These are phyloP conservation scores for Cheilosia urbana DNA, from an alignment of 2,888 invertebrate genomes.

Conservation along the genomic window DNA sequence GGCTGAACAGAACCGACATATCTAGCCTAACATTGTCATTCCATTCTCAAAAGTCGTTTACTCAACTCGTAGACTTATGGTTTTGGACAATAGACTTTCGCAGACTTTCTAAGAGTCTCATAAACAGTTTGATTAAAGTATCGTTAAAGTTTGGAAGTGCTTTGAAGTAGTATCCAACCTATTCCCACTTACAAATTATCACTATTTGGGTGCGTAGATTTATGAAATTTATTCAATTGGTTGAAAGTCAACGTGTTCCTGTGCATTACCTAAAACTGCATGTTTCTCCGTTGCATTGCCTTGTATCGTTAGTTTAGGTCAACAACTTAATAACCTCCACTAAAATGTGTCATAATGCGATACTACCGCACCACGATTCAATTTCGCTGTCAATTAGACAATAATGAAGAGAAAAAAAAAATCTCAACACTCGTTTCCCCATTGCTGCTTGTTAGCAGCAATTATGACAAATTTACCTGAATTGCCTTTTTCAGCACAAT, in stretches of 20 bases:
- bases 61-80: too few species aligned
- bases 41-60: too few species aligned
- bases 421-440: background rate
- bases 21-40: too few species aligned
- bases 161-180: too few species aligned
- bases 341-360: background rate
- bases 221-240: too few species aligned
- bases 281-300: background rate
- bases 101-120: too few species aligned
- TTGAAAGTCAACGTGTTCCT: background rate
- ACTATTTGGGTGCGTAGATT: too few species aligned
- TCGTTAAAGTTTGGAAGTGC: too few species aligned
- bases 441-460: constrained; percentile 34
- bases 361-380: background rate
- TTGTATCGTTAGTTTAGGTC: background rate
- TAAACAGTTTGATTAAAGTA: too few species aligned
- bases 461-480: constrained; percentile 56
- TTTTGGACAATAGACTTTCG: too few species aligned
- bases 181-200: too few species aligned
- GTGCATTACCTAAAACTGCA: background rate
- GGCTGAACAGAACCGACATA: too few species aligned
- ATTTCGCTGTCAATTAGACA: background rate
- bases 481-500: constrained; percentile 28
- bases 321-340: background rate
- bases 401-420: background rate